Evolutionary conservation across 2,888 invertebrate genomes (phyloP).

Genomic region (Cancer borealis): DNA sequence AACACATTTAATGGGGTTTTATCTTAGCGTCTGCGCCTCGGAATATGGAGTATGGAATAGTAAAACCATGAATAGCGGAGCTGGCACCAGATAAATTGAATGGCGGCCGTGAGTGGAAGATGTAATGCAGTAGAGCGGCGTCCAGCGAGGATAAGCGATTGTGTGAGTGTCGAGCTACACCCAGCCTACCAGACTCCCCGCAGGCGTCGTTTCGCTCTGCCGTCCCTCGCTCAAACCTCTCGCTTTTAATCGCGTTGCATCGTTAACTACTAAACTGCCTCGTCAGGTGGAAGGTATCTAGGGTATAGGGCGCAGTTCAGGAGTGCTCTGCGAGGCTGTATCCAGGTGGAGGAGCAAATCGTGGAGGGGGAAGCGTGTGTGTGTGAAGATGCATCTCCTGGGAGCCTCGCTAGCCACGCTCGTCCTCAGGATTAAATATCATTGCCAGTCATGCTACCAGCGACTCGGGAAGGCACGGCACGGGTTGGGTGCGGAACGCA

Average conservation of each 20-base stretch:
- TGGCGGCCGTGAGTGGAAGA: conserved; percentile 6
- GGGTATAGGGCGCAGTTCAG: conserved; percentile 44
- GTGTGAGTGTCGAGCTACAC: background rate
- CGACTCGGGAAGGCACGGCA: conserved; percentile 35
- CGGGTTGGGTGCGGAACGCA: conserved; percentile 46
- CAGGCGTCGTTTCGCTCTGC: conserved; percentile 1
- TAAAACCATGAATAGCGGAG: background rate
- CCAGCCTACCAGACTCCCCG: background rate
- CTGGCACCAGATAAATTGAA: conserved; percentile 1
- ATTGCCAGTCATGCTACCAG: conserved; percentile 52
- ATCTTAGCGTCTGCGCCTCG: background rate
- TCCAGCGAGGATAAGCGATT: background rate
- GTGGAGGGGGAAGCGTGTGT: background rate
- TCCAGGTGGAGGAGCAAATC: background rate
- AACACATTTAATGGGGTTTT: conserved; percentile 48
- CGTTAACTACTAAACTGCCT: conserved; percentile 61
- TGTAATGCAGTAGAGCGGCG: conserved; percentile 24
- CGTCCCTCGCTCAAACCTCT: conserved; percentile 35
- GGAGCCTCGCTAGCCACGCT: background rate
- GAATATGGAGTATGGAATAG: conserved; percentile 32
- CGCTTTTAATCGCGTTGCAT: conserved; percentile 68
- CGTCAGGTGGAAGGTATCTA: conserved; percentile 47
- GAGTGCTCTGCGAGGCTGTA: conserved; percentile 30
- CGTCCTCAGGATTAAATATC: conserved; percentile 45
- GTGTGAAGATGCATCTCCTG: background rate